Base-by-base conservation (phyloP, 2,888 invertebrate species). In the Synanthedon myopaeformis region DNA sequence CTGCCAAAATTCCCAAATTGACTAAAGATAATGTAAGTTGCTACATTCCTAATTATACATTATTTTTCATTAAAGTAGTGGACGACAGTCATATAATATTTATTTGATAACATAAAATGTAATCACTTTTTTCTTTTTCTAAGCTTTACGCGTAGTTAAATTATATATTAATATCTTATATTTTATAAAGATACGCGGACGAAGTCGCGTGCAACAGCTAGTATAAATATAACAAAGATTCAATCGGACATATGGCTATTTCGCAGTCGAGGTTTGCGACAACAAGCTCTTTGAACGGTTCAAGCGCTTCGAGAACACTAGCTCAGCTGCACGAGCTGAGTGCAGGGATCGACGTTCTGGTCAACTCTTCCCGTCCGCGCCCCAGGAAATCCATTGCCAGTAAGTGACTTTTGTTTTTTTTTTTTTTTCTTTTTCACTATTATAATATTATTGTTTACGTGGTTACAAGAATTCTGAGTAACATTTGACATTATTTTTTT, bases 251-350 rank as follows among this genome's bases (percentile, higher is more conserved):
- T 49, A 35, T 0, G 23, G 19, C 11, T 11, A 51, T 19, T 11
- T 12, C 35, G 13, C 41, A n/a, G 4, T 4, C 53, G n/a, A 45
- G 35, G n/a, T 12, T 13, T 51, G 14, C 49, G 2, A 19, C 23
- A 11, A 5, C 48, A 3, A 54, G 51, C 51, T 10, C 48, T 6
- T 54, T 82, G 23, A 73, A 74, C 57, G 68, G 73, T 5, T 51
- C 51, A 4, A 56, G 55, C 53, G 35, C 49, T n/a, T 41, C 45
- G 6, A 57, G 55, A 51, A 53, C 61, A 1, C 41, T 79, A 0
- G 84, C 79, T 2, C 88, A 88, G 61, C 72, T 90, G 53, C 81
- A 82, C 67, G 75, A 86, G 57, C 65, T 90, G 28, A 87, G 79
- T 57, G 86, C 88, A 28, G 88, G 87, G 65, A 74, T 90, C 8